These are phyloP conservation scores for Brachynemurus nebulosus DNA, from an alignment of 2,888 invertebrate species.

Conservation along the genomic window DNA sequence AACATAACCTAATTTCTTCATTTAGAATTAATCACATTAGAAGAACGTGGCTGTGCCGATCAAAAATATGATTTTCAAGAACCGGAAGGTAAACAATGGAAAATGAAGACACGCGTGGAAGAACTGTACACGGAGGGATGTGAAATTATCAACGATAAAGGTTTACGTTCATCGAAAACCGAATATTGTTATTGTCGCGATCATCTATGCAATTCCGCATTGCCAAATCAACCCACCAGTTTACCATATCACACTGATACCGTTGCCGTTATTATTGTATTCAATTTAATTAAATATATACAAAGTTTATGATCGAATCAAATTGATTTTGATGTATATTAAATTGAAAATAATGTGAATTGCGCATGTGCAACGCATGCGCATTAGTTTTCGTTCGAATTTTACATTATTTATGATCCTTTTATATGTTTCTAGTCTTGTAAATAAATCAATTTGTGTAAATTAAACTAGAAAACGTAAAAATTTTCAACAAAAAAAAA, in stretches of 20 bases:
- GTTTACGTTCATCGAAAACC: conserved; percentile 42
- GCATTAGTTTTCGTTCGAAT: too few species aligned
- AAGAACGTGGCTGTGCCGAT: conserved; percentile 56
- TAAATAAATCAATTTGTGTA: too few species aligned
- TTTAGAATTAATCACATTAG: conserved; percentile 44
- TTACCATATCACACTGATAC: conserved; percentile 36
- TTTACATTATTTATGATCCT: too few species aligned
- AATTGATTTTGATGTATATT: too few species aligned
- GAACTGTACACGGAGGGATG: conserved; percentile 64
- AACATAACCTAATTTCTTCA: conserved; percentile 14
- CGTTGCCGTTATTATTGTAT: conserved; percentile 46
- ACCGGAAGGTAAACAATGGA: conserved; percentile 49
- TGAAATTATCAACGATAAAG: conserved; percentile 45
- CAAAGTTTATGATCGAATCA: conserved; percentile 6
- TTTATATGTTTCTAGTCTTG: too few species aligned
- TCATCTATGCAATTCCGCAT: conserved; percentile 53
- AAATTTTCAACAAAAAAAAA: too few species aligned
- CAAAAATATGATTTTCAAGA: conserved; percentile 53
- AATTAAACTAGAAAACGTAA: too few species aligned
- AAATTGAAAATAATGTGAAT: too few species aligned
- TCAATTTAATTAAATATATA: conserved; percentile 41
- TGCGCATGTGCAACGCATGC: too few species aligned
- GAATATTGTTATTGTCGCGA: conserved; percentile 65
- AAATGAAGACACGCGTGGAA: conserved; percentile 45
- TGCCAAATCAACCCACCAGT: background rate